Evolutionary conservation across 2,888 invertebrate genomes (phyloP), one percentile per base, ranked within the genome.

Genomic region (Heterodera filipjevi): DNA sequence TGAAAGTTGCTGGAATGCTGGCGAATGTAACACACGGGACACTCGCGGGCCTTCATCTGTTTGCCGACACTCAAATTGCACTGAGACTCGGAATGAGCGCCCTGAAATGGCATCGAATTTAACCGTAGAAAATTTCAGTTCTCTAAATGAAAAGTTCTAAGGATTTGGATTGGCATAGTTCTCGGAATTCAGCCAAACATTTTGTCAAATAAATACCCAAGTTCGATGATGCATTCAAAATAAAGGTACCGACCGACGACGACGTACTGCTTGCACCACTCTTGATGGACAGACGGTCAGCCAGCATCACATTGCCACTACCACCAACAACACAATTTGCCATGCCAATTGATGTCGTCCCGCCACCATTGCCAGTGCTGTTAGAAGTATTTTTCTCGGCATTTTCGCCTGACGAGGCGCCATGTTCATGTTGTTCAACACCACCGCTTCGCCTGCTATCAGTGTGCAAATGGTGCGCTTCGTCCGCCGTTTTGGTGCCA

Each of bases 1-100:
- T 87, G 86, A 76, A 89, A 89, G 44, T 81, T 75, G 59, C 73
- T 72, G 35, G 76, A 35, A 6, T 87, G 85, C 76, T 85, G 83
- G 59, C 83, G 83, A 2, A 83, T 71, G 66, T 81, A 86, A 80
- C 89, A 89, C 14, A 89, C 80, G 10, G 87, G 87, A 77, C 89
- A 89, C 71, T 89, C 89, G 14, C 84, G 39, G 35, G 32, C 32
- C 35, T 81, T 73, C 12, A 10, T 30, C n/a, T 66, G 75, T 77
- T 75, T 78, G 19, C 49, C 70, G 27, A 76, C 53, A n/a, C 59
- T 35, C 32, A 71, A 64, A 44, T 71, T 68, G 32, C 79, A 64
- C 27, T 66, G 35, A 30, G 77, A 79, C 32, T 66, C 44, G 0
- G 39, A 53, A 44, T 68, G 76, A 19, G 27, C 46, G 6, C 27